Percentiles rank a stretch among this genome's conserved stretches.
These are phyloP conservation scores for Phoenicopterus ruber DNA, from an alignment of 2,113 vertebrate genomes.

Conservation along the genomic window DNA sequence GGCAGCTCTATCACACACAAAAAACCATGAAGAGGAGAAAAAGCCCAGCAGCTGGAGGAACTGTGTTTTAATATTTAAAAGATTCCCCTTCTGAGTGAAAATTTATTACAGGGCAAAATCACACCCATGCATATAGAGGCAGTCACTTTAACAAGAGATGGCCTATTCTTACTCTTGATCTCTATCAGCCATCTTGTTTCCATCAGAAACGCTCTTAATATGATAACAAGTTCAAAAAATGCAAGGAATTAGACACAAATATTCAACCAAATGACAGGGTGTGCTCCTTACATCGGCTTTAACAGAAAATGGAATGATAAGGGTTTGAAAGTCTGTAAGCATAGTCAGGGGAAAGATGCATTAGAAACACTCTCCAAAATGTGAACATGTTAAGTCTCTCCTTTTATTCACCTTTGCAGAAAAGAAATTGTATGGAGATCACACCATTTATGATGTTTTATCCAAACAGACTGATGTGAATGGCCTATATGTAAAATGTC, in stretches of 20 bases:
- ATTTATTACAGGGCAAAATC: background rate
- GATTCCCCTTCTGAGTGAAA: background rate
- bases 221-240: background rate
- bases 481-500: background rate
- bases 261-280: background rate
- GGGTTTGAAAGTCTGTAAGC: background rate
- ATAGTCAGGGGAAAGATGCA: background rate
- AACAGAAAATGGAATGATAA: background rate
- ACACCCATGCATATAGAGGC: background rate
- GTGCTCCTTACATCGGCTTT: background rate
- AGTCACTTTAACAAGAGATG: background rate
- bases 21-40: background rate
- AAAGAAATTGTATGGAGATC: background rate
- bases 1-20: conserved; percentile 31
- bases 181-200: background rate
- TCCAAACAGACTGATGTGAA: background rate
- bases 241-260: background rate
- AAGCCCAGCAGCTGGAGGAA: background rate
- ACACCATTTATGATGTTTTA: background rate
- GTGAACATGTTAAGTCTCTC: background rate
- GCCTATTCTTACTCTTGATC: background rate
- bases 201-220: background rate
- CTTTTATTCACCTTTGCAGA: background rate
- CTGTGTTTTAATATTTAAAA: background rate
- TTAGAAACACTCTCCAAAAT: background rate